Base-by-base conservation (phyloP, 2,113 vertebrate species). In the Nansenia antarctica region DNA sequence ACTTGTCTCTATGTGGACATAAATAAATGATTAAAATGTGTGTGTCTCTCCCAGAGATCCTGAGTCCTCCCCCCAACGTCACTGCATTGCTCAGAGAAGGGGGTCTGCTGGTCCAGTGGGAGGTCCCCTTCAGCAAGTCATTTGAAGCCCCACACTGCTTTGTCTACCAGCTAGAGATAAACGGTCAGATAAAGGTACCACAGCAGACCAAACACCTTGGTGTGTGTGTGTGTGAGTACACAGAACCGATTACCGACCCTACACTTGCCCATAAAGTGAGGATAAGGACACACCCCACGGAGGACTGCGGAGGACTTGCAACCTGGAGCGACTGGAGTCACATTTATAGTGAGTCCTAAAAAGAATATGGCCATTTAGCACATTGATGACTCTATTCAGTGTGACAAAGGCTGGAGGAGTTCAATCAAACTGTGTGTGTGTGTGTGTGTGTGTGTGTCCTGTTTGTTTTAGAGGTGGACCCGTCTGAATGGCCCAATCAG, bases 271-370 rank as follows among this genome's bases (percentile, higher is more conserved):
- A 88, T 67, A 73, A 29, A 0, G 67, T 87, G 45, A 89, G 53
- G 70, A 57, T 90, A 1, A 84, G 86, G 72, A 29, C 63, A 0
- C 79, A 5, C 34, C 24, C 11, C 1, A 0, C 0, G 0, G 0
- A 0, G 0, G 0, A 0, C 0, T 89, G 79, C 24, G 0, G 0
- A 0, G 53, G 47, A 12, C 15, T 8, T 0, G 0, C 0, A 4
- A 24, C 67, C 0, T 90, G 87, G 89, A 86, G 89, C 8, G 65
- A 72, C 14, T 90, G 89, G 89, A 89, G 86, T 63, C 32, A 14
- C 2, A 15, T 59, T 30, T 2, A 83, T 69, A 53, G 89, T 90
- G 31, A 84, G 88, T 83, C 35, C 11, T 20, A 9, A 9, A 5
- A 60, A 26, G 3, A 58, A 58, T 18, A 58, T 12, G 11, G 22